Evolutionary conservation across 2,888 invertebrate genomes (phyloP).

Genomic region (Gonocerus acuteangulatus): DNA sequence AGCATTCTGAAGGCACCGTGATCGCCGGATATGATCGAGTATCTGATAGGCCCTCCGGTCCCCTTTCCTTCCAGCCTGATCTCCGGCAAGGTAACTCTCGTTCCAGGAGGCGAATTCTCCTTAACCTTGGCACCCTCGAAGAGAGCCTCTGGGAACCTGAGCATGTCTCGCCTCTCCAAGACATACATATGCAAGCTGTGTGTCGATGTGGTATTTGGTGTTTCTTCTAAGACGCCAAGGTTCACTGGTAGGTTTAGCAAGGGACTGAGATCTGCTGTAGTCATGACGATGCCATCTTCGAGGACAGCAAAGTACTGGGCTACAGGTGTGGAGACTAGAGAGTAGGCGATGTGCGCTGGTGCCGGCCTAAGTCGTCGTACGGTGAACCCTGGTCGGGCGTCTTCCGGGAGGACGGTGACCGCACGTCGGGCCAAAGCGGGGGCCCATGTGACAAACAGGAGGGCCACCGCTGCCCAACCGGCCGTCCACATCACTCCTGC

Average conservation of each 20-base stretch:
- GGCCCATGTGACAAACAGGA: constrained; percentile 12
- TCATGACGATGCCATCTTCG: constrained; percentile 83
- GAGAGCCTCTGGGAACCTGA: constrained; percentile 61
- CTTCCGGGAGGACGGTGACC: constrained; percentile 69
- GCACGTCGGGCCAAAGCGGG: constrained; percentile 28
- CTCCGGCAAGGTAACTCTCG: constrained; percentile 62
- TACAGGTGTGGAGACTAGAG: constrained; percentile 68
- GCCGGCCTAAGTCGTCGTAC: constrained; percentile 60
- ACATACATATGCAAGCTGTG: constrained; percentile 75
- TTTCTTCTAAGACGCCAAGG: constrained; percentile 72
- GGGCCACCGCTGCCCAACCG: constrained; percentile 12
- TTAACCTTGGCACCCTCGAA: constrained; percentile 59
- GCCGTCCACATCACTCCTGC: constrained; percentile 11
- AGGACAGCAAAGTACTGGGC: constrained; percentile 80
- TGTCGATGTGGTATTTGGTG: constrained; percentile 68
- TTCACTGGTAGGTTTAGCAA: constrained; percentile 73
- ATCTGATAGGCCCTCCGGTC: constrained; percentile 66
- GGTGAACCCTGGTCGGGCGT: constrained; percentile 81
- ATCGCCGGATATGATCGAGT: constrained; percentile 69
- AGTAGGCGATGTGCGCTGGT: constrained; percentile 44
- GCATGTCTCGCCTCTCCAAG: constrained; percentile 71
- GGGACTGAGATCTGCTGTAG: constrained; percentile 74
- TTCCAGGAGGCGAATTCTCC: constrained; percentile 69
- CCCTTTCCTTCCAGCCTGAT: constrained; percentile 53
- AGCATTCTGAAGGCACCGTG: constrained; percentile 66